These are phyloP conservation scores for Pollimyrus isidori DNA, from an alignment of 2,113 vertebrate genomes.

Conservation along the genomic window DNA sequence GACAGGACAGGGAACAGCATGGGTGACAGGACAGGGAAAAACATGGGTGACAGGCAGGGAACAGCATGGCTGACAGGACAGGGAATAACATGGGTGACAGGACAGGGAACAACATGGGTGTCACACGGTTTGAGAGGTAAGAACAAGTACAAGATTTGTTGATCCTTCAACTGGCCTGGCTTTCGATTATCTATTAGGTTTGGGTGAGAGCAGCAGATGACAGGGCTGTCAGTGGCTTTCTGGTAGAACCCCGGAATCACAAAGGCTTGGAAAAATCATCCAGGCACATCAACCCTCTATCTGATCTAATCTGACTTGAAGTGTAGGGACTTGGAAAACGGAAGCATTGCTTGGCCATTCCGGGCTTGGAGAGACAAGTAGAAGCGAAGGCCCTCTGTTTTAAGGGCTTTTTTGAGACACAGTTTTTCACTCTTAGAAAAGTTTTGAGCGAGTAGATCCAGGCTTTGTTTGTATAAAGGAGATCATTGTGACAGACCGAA, in stretches of 20 bases:
- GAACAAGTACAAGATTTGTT: neutral
- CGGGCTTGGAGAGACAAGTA: neutral
- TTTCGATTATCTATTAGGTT: neutral
- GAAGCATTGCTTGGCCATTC: neutral
- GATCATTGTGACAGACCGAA: neutral
- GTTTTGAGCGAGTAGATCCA: neutral
- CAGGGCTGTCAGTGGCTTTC: neutral
- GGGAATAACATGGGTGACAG: neutral
- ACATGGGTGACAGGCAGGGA: neutral
- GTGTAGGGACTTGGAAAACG: neutral
- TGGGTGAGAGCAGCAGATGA: neutral
- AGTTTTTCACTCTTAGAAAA: neutral
- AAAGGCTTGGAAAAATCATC: neutral
- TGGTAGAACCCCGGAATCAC: neutral
- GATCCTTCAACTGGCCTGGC: neutral
- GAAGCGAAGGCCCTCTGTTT: neutral
- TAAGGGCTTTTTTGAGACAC: neutral
- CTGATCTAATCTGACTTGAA: slow-evolving; percentile 6
- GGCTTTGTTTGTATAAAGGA: neutral
- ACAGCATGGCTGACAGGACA: neutral
- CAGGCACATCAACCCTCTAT: neutral
- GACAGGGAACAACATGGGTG: neutral
- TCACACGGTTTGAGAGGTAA: neutral
- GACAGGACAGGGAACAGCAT: too few species aligned
- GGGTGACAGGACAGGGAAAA: neutral